Conservation (phyloP, 2,888 invertebrate genomes). For the Entomobrya proxima region DNA sequence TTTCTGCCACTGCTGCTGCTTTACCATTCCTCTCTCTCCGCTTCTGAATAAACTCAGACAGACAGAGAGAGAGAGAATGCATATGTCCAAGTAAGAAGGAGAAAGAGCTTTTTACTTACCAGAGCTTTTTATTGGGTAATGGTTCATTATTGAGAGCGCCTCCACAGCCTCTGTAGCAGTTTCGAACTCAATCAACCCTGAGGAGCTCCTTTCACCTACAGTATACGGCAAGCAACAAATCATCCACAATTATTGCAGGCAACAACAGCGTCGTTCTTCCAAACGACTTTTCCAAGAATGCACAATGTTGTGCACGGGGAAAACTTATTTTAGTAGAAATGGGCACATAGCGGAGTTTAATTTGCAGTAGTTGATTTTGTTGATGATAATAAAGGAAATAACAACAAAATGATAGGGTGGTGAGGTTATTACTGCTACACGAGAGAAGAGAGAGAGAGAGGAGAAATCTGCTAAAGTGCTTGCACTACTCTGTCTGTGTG, state of each 20-base stretch:
- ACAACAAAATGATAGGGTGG: conserved; percentile 10
- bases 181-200: conserved; percentile 96
- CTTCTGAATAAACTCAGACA: too few species aligned
- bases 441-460: neutral
- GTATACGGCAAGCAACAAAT: conserved; percentile 62
- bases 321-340: neutral
- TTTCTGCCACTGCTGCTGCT: neutral
- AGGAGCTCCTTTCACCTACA: conserved; percentile 82
- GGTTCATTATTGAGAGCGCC: conserved; percentile 97
- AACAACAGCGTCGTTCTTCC: neutral
- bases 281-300: neutral
- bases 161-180: conserved; percentile 94
- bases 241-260: conserved; percentile 41
- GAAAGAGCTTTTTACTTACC: conserved; percentile 80
- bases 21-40: too few species aligned
- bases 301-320: neutral
- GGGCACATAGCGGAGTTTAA: neutral
- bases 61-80: neutral
- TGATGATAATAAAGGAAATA: neutral
- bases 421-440: too few species aligned
- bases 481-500: neutral
- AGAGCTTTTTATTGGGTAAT: conserved; percentile 96
- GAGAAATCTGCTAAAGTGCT: neutral
- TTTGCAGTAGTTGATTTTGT: neutral
- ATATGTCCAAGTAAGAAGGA: neutral